A percentile compares a stretch with the other conserved stretches of the same genome.
These are phyloP conservation scores for Oreochromis mossambicus DNA, from an alignment of 2,797 vertebrate genomes.

Conservation along the genomic window DNA sequence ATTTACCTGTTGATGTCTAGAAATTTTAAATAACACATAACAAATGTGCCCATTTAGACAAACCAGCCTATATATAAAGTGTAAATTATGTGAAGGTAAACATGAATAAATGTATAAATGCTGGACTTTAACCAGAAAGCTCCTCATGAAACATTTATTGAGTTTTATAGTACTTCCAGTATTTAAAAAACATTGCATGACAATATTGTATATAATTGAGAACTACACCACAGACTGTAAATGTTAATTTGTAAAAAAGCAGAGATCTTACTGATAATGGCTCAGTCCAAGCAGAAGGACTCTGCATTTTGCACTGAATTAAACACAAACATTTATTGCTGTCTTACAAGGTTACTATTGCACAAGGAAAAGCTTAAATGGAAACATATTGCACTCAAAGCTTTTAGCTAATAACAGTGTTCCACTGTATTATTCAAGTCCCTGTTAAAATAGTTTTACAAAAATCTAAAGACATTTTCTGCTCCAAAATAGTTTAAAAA, in stretches of 20 bases:
- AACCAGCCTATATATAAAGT: conserved; percentile 2
- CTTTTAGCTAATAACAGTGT: not conserved
- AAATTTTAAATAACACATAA: not conserved
- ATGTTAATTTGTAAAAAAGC: not conserved
- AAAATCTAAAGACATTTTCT: conserved; percentile 18
- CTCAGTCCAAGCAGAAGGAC: not conserved
- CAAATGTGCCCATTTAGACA: not conserved
- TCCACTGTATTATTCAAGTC: not conserved
- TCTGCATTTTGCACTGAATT: not conserved
- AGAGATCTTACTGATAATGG: not conserved
- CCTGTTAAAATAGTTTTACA: conserved; percentile 19
- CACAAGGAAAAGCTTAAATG: conserved; percentile 32
- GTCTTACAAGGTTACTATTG: conserved; percentile 48
- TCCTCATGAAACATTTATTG: conserved; percentile 58
- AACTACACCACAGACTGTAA: conserved; percentile 50
- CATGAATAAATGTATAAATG: conserved; percentile 48
- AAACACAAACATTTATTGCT: conserved; percentile 67
- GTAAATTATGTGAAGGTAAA: conserved; percentile 49
- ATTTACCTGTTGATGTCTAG: not conserved
- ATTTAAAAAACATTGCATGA: conserved; percentile 42
- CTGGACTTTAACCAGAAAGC: conserved; percentile 23
- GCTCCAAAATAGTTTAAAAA: conserved; percentile 21
- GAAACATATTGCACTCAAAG: conserved; percentile 26
- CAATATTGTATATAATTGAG: conserved; percentile 45
- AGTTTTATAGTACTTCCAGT: conserved; percentile 30